Percentiles rank a stretch among this genome's conserved stretches.
These are phyloP conservation scores for Ennomos quercinarius DNA, from an alignment of 2,888 invertebrate species.

Conservation along the genomic window DNA sequence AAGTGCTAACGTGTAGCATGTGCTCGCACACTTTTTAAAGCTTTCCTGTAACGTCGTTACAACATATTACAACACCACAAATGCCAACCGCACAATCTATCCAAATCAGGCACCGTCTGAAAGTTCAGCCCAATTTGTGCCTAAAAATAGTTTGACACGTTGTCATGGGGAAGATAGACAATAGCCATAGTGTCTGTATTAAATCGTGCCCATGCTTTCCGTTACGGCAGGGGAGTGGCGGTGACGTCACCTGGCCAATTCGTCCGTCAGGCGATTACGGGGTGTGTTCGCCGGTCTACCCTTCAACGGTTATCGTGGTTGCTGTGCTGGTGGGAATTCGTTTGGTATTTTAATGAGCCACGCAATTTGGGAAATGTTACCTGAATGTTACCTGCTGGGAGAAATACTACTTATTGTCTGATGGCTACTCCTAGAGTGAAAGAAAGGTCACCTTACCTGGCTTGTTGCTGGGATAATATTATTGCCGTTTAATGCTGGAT, in stretches of 20 bases:
- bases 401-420: constrained; percentile 8
- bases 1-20: too few species aligned
- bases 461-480: too few species aligned
- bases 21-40: too few species aligned
- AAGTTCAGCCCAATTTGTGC: constrained; percentile 17
- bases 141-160: constrained; percentile 32
- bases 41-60: too few species aligned
- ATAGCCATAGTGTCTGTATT: constrained; percentile 12
- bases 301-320: constrained; percentile 42
- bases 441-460: too few species aligned
- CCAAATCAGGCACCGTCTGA: constrained; percentile 5
- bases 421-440: too few species aligned
- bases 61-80: constrained; percentile 3
- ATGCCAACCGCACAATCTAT: constrained; percentile 9
- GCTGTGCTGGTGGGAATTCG: constrained; percentile 26
- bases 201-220: constrained; percentile 24
- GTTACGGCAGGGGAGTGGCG: constrained; percentile 60
- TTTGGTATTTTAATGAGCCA: constrained; percentile 40
- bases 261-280: constrained; percentile 56
- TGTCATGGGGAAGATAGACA: constrained; percentile 35
- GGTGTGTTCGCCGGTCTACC: constrained; percentile 61
- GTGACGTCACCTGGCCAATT: constrained; percentile 65
- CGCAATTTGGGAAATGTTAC: constrained; percentile 35
- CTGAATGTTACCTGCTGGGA: constrained; percentile 9
- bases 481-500: too few species aligned